Base-by-base conservation (phyloP, 2,888 invertebrate genomes). In the Heliconius aoede region DNA sequence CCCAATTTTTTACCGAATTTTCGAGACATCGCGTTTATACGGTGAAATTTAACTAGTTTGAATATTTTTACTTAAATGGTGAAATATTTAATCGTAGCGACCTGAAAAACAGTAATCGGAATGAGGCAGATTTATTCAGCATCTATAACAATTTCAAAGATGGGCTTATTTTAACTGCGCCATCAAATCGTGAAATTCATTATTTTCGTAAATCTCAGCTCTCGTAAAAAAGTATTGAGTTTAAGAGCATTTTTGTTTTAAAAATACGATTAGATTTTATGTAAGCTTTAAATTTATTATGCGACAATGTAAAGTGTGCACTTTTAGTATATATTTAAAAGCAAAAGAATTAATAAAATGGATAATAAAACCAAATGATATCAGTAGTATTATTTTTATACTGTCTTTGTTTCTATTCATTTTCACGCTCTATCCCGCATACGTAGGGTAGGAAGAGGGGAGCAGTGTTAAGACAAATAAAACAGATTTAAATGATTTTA, bases 181-280 rank as follows among this genome's bases (percentile, higher is more conserved):
- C 26, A 72, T 72, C 11, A 72, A 72, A 72, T 60, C 32, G 60
- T 72, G 72, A 72, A 72, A 72, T 21, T 40, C 36, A 60, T 72
- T 72, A 72, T 72, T 72, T 72, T 60, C 36, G 24, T 60, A 36
- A 72, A 24, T 60, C 69, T 26, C 72, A 8, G 5, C 36, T 60
- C 58, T 72, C 72, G 60, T 72, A 72, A 72, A 72, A 55, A 32
- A 60, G 32, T 72, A 69, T 69, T 55, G 30, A 24, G n/a, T 69
- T 69, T 55, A 36, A 60, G 32, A 60, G 60, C 36, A 36, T 60
- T 72, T 58, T 72, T 58, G 21, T 26, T 72, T n/a, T 72, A 21
- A 60, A 60, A 26, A 11, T 72, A 32, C 36, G 15, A 58, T 72
- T 60, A 60, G 36, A 26, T 21, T 58, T 60, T 60, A 60, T 40